Conservation (phyloP, 2,113 vertebrate genomes). For the Thamnophis sirtalis region DNA sequence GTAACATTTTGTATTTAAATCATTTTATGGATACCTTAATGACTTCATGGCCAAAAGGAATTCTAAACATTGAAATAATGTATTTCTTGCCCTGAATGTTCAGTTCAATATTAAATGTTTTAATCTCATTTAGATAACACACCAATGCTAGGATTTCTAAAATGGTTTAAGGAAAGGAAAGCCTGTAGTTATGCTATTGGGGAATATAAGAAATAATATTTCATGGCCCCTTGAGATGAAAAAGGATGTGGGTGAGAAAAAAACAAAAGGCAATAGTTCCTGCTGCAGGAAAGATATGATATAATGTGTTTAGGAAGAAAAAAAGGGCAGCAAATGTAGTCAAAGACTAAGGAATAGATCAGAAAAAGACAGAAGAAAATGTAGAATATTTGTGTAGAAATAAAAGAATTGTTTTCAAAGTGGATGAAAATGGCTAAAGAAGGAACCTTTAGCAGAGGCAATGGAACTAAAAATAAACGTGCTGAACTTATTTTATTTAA, state of each 20-base stretch:
- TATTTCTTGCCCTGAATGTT: background rate
- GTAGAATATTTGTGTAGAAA: background rate
- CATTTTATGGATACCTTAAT: background rate
- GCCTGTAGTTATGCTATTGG: background rate
- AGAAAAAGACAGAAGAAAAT: background rate
- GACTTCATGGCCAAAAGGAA: background rate
- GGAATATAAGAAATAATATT: background rate
- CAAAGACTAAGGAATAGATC: background rate
- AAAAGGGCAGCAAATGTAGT: background rate
- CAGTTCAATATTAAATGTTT: background rate
- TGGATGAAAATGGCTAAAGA: background rate
- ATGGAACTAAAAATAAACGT: background rate
- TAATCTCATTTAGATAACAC: background rate
- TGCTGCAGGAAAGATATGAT: background rate
- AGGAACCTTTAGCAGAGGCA: background rate
- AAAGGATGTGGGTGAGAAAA: background rate
- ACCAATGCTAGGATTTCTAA: background rate
- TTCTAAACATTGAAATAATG: background rate
- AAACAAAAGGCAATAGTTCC: background rate
- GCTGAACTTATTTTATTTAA: background rate
- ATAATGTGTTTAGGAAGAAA: background rate
- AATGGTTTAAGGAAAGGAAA: background rate
- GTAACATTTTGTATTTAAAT: background rate
- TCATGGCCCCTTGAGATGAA: background rate
- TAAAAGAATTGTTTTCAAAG: background rate